Conservation (phyloP, 2,113 vertebrate species). For the Cavia aperea region DNA sequence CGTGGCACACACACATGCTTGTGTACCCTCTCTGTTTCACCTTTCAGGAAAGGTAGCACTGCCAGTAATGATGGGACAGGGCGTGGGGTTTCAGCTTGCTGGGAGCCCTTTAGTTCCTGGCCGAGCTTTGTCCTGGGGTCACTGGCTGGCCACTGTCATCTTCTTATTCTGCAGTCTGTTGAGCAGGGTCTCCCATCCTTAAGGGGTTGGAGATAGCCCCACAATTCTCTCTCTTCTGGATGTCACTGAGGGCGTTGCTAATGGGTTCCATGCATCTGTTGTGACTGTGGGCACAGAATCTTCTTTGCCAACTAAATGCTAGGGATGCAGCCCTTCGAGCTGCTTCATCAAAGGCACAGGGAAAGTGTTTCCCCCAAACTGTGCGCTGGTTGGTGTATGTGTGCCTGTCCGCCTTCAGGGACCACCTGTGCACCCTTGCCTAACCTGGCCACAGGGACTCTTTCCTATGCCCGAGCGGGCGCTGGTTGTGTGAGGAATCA, state of each 20-base stretch:
- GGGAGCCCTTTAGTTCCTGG: not conserved
- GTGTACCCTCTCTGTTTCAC: not conserved
- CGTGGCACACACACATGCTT: fast-evolving
- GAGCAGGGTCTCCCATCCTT: not conserved
- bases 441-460: too few species aligned
- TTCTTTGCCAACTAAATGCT: not conserved
- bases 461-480: not conserved
- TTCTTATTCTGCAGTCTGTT: not conserved
- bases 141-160: not conserved
- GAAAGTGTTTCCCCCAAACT: not conserved
- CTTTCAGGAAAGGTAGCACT: not conserved
- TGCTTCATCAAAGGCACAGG: not conserved
- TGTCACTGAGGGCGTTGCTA: not conserved
- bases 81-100: not conserved
- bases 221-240: not conserved
- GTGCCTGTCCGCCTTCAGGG: not conserved
- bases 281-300: fast-evolving
- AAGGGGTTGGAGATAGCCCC: not conserved
- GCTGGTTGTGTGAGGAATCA: not conserved
- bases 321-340: fast-evolving
- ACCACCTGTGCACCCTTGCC: not conserved
- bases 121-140: not conserved
- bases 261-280: not conserved
- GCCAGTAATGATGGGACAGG: fast-evolving
- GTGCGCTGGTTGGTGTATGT: fast-evolving